A percentile compares a stretch with the other conserved stretches of the same genome.
These are phyloP conservation scores for Acleris cristana DNA, from an alignment of 2,888 invertebrate genomes.

Conservation along the genomic window DNA sequence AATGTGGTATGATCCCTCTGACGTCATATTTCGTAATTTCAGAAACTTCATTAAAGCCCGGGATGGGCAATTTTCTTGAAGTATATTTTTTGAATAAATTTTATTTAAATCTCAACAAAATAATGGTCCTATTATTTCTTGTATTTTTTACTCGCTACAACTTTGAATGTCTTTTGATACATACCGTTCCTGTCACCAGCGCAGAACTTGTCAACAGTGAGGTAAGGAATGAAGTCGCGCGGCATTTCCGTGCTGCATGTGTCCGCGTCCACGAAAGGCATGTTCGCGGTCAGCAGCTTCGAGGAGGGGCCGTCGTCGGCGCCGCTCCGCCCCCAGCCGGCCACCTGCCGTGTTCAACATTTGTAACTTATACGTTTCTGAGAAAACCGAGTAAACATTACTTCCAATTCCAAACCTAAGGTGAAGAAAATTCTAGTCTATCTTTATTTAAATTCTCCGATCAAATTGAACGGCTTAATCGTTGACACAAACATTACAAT, in stretches of 20 bases:
- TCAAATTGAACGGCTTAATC: no score
- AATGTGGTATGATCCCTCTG: no score
- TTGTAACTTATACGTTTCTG: neutral
- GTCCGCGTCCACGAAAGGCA: constrained; percentile 5
- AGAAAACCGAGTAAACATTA: neutral
- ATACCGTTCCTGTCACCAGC: constrained; percentile 58
- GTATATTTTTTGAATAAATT: no score
- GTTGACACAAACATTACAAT: no score
- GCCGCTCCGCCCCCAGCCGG: constrained; percentile 19
- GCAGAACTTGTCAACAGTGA: constrained; percentile 57
- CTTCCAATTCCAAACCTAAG: neutral
- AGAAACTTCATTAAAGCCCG: no score
- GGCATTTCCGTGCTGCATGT: constrained; percentile 8
- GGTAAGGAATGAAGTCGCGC: neutral
- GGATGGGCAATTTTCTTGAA: no score
- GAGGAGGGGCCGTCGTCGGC: constrained; percentile 2
- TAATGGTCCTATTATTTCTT: no score
- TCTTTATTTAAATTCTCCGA: no score
- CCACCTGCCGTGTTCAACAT: constrained; percentile 5
- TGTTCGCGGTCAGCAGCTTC: constrained; percentile 1
- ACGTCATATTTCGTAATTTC: no score
- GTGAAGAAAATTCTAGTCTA: no score
- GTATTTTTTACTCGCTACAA: no score
- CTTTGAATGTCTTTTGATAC: constrained; percentile 11
- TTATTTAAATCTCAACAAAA: no score